Percentiles rank a stretch among this genome's conserved stretches.
These are phyloP conservation scores for Cantharis rufa DNA, from an alignment of 2,888 invertebrate genomes.

Conservation along the genomic window DNA sequence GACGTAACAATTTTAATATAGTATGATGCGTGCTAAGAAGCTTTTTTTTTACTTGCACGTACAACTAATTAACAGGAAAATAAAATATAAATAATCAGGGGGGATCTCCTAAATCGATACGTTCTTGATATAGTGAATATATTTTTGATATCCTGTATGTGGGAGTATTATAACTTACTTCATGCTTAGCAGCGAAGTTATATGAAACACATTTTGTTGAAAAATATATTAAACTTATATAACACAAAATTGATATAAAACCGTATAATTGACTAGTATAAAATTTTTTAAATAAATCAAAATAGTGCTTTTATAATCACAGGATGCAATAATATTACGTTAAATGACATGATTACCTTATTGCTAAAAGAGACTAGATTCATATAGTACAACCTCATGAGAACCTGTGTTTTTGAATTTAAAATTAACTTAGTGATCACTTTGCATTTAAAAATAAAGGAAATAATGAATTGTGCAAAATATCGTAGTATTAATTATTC, in stretches of 20 bases:
- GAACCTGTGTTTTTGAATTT: neutral
- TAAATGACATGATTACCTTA: slow-evolving; percentile 11
- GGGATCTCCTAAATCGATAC: neutral
- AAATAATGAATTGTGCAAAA: neutral
- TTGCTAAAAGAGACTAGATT: slow-evolving; percentile 16
- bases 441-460: neutral
- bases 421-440: neutral
- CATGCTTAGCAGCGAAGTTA: neutral
- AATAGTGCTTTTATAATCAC: slow-evolving; percentile 14
- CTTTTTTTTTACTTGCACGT: neutral
- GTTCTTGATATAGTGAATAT: neutral
- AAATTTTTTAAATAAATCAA: slow-evolving; percentile 7
- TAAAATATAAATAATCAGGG: neutral
- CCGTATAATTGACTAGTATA: slow-evolving; percentile 10
- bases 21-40: neutral
- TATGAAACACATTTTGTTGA: neutral
- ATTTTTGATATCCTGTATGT: neutral
- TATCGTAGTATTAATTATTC: neutral
- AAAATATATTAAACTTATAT: neutral
- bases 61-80: neutral
- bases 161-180: neutral
- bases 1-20: neutral
- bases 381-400: slow-evolving; percentile 2
- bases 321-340: slow-evolving; percentile 8
- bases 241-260: neutral